Base-by-base conservation (phyloP, 2,888 invertebrate genomes). In the Lissonota sp. region DNA sequence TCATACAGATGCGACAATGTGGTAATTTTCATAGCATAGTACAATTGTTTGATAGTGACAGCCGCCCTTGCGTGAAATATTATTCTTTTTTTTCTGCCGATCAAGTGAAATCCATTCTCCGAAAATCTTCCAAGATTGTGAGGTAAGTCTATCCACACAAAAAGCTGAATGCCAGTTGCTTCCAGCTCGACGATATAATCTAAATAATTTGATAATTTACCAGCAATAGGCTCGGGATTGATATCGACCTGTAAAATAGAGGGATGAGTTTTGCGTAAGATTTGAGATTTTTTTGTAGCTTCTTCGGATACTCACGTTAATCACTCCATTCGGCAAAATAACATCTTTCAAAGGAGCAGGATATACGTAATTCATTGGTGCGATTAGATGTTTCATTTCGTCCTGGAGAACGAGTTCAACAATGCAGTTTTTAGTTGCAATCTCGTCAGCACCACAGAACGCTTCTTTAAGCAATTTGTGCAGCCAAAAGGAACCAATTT, bases 91-190 rank as follows among this genome's bases (percentile, higher is more conserved):
- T 78, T 82, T 10, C 87, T 82, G 14, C 87, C 83, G 3, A 92
- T 87, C 60, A 94, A 87, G 7, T 94, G 93, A 42, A 97, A 95
- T 0, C 97, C 97, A 91, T 98, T 97, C 85, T 96, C 95, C 0
- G 95, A 95, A 91, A 97, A 97, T 77, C 92, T 93, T 0, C 97
- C 97, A 8, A 88, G 90, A 53, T 93, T 89, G 66, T 91, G 89
- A 0, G 74, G 55, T 1, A 94, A 90, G 83, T 96, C 95, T 26
- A 96, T 90, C 96, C 96, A 96, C 0, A 96, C 94, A 90, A 96
- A 97, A 6, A 95, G 92, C 0, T 96, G 94, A 46, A 96, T 93
- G 1, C 93, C 93, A 82, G 95, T 93, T 0, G 94, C 92, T 62
- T 84, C 86, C 8, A 95, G 70, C 42, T 89, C 88, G 10, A 95